Conservation (phyloP, 2,888 invertebrate species). For the Epiblema foenella region DNA sequence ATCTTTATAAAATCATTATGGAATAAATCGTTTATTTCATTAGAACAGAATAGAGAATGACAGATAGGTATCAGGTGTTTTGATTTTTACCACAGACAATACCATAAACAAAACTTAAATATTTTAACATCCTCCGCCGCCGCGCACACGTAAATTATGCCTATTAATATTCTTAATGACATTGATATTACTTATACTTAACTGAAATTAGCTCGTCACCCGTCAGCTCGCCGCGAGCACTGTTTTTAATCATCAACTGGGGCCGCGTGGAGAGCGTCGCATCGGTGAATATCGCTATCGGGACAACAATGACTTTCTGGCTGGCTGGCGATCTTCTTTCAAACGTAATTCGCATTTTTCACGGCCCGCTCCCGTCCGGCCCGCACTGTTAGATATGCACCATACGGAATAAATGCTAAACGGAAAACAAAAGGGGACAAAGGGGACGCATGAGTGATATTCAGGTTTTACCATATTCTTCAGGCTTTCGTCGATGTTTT, state of each 20-base stretch:
- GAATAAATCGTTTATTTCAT: too few species aligned
- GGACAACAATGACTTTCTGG: slow-evolving; percentile 82
- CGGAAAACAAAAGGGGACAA: slow-evolving; percentile 37
- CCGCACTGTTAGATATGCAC: slow-evolving; percentile 38
- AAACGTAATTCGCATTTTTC: slow-evolving; percentile 77
- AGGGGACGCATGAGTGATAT: slow-evolving; percentile 6
- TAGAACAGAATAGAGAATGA: too few species aligned
- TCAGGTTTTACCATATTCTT: neutral
- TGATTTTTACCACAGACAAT: too few species aligned
- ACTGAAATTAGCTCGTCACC: too few species aligned
- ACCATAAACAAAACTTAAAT: too few species aligned
- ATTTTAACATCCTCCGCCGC: too few species aligned
- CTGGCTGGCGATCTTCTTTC: slow-evolving; percentile 71
- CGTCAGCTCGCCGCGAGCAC: too few species aligned
- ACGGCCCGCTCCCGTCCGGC: slow-evolving; percentile 52
- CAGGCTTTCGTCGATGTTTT: neutral
- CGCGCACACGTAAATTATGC: too few species aligned
- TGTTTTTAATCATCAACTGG: slow-evolving; percentile 24
- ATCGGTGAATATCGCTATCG: slow-evolving; percentile 74
- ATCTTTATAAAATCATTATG: too few species aligned
- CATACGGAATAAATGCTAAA: slow-evolving; percentile 42
- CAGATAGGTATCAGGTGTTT: too few species aligned
- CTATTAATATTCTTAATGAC: too few species aligned
- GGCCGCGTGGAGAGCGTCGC: slow-evolving; percentile 51
- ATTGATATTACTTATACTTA: too few species aligned